Percentiles rank a stretch among this genome's conserved stretches.
These are phyloP conservation scores for Suricata suricatta DNA, from an alignment of 2,113 vertebrate species.

Conservation along the genomic window DNA sequence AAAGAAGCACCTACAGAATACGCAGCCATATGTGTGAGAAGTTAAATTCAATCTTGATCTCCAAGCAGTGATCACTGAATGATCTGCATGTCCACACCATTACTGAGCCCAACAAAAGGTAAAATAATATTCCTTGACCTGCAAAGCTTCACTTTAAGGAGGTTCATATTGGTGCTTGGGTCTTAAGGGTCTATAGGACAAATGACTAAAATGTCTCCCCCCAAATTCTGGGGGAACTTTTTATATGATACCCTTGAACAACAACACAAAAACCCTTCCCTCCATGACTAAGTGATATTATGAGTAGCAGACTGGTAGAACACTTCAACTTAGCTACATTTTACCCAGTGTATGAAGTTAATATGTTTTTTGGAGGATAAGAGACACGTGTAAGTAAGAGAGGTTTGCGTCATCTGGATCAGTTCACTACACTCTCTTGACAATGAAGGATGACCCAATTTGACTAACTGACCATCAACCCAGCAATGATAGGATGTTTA, in stretches of 20 bases:
- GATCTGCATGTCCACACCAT: not conserved
- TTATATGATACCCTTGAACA: not conserved
- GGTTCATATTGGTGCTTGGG: not conserved
- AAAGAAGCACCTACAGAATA: conserved; percentile 60
- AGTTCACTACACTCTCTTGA: conserved; percentile 49
- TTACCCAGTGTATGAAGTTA: not conserved
- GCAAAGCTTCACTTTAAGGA: not conserved
- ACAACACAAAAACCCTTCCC: not conserved
- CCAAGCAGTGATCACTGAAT: not conserved
- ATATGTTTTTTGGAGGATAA: not conserved
- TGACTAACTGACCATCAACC: not conserved
- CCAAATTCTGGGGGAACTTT: not conserved
- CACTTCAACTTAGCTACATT: conserved; percentile 6
- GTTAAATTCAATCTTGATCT: not conserved
- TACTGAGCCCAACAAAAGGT: not conserved
- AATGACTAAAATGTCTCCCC: conserved; percentile 4
- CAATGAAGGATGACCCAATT: not conserved
- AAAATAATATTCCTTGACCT: not conserved
- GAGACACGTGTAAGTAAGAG: not conserved
- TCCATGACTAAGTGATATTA: not conserved
- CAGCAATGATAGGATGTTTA: not conserved
- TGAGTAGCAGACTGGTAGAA: not conserved
- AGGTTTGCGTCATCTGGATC: not conserved
- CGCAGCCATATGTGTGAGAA: conserved; percentile 54
- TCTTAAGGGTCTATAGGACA: not conserved